Conservation (phyloP, 2,797 vertebrate species). For the Notamacropus eugenii region DNA sequence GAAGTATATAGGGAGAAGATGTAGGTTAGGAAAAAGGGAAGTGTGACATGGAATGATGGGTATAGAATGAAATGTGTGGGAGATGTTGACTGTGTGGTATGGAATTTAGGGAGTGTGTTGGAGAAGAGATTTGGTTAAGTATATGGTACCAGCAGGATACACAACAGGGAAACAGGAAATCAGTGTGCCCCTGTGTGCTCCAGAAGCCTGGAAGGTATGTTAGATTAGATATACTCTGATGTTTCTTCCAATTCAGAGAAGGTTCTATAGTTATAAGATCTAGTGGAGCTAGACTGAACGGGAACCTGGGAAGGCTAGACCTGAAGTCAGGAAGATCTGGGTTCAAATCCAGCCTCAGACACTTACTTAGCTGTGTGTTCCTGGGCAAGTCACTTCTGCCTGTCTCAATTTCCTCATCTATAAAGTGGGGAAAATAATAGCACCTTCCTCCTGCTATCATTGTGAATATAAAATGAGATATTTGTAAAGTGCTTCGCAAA, state of each 20-base stretch:
- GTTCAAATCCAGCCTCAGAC: neutral
- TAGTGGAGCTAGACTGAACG: neutral
- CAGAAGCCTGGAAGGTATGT: neutral
- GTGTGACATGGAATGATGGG: neutral
- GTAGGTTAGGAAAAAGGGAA: neutral
- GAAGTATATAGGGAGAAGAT: neutral
- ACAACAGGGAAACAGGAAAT: neutral
- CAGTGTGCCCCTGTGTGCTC: neutral
- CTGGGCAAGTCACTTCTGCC: neutral
- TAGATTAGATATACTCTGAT: neutral
- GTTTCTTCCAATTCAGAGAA: neutral
- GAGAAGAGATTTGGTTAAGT: neutral
- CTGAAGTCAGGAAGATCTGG: neutral
- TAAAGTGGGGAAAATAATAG: neutral
- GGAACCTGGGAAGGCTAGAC: neutral
- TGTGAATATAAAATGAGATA: too few species aligned
- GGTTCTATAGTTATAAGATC: neutral
- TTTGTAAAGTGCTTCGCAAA: neutral
- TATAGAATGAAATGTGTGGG: neutral
- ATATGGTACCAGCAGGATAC: neutral
- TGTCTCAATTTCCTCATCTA: neutral
- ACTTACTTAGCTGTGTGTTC: neutral
- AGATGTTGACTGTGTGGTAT: neutral
- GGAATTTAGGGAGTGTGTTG: neutral
- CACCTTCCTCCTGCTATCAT: neutral